Evolutionary conservation across 2,888 invertebrate species (phyloP), one percentile per base, ranked within the genome.

Genomic region (Cheilosia grossa): DNA sequence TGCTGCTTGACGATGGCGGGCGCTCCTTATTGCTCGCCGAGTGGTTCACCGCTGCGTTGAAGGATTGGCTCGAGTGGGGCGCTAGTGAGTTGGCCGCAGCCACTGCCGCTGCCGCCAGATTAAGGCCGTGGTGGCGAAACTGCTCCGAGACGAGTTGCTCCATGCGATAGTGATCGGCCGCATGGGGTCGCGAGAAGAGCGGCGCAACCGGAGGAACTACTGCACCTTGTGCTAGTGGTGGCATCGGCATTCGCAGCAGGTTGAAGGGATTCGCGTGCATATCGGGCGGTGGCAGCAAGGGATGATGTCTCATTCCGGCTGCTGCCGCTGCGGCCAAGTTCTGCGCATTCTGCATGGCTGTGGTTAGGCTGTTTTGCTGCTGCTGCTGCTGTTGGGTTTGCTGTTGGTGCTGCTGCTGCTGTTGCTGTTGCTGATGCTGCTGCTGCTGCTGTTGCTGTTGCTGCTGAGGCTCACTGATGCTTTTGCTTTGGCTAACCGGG

Each of bases 61-160:
- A 95, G 93, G 91, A 93, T 91, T 90, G 94, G 91, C 90, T 94
- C 13, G 91, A 86, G 94, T 87, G 94, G 58, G 94, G 94, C 42
- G 95, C 93, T 4, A 95, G 93, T 17, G 91, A 91, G 69, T 95
- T 95, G 4, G 93, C 93, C 6, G 92, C 93, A 51, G 95, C 95
- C 0, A 95, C 95, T 13, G 95, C 95, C 15, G 95, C 95, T 19
- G 96, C 96, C 66, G 96, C 96, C 88, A 96, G 91, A 89, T 96
- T 96, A 75, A 96, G 93, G 63, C 96, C 96, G 89, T 96, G 96
- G 88, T 96, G 96, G 56, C 97, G 94, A 89, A 96, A 96, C 92
- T 96, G 96, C 91, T 96, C 96, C 67, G 95, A 95, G 56, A 96
- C 96, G 74, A 96, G 93, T 90, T 97, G 96, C 91, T 97, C 97